Conservation (phyloP, 2,888 invertebrate genomes). For the Noctua comes region DNA sequence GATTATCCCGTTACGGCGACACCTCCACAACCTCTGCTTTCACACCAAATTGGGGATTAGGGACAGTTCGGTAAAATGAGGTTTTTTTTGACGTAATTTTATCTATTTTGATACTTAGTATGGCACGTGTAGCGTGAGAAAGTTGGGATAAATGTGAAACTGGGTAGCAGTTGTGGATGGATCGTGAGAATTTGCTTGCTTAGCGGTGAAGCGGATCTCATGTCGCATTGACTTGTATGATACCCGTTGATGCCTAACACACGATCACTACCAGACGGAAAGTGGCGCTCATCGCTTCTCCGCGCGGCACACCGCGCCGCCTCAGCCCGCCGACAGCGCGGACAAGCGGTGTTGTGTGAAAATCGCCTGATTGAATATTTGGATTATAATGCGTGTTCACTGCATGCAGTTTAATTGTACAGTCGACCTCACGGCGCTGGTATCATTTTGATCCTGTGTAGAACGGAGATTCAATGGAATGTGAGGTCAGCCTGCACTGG, state of each 20-base stretch:
- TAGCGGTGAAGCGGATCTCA: background rate
- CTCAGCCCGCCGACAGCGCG: background rate
- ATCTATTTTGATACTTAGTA: constrained; percentile 32
- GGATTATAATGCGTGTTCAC: too few species aligned
- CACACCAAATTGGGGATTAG: constrained; percentile 68
- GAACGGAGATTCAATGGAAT: background rate
- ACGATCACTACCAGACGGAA: background rate
- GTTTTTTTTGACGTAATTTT: constrained; percentile 48
- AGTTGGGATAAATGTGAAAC: background rate
- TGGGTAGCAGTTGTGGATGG: constrained; percentile 8
- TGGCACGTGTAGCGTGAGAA: constrained; percentile 49
- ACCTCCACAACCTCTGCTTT: constrained; percentile 67
- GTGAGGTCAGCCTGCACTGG: background rate
- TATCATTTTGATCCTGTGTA: background rate
- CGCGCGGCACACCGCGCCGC: background rate
- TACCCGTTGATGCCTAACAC: background rate
- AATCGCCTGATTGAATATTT: background rate
- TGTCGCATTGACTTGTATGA: background rate
- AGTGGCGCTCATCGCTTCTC: background rate
- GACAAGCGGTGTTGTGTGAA: background rate
- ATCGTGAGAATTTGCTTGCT: background rate
- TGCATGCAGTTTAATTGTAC: too few species aligned
- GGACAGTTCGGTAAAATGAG: constrained; percentile 46
- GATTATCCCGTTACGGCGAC: constrained; percentile 73
- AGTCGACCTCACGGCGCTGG: too few species aligned